Percentiles rank a stretch among this genome's conserved stretches.
Conservation (phyloP, 1,140 invertebrate genomes). For the Adoxophyes honmai region DNA sequence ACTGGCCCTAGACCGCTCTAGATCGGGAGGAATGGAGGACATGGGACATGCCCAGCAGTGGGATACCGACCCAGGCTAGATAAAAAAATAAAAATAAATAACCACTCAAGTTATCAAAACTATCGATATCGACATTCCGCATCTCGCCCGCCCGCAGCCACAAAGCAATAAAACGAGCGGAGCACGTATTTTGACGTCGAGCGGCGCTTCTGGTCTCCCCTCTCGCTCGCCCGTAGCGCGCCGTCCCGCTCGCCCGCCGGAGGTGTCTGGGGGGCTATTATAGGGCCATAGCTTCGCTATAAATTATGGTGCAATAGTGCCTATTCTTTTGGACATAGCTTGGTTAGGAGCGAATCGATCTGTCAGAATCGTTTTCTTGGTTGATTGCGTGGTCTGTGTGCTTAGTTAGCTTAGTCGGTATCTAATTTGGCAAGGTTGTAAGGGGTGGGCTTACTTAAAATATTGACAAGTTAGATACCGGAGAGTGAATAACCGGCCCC, state of each 20-base stretch:
- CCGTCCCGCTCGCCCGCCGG: constrained; percentile 42
- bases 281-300: constrained; percentile 64
- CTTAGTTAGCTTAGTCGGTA: too few relatives aligned
- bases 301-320: constrained; percentile 70
- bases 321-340: constrained; percentile 61
- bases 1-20: too few relatives aligned
- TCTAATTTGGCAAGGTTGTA: too few relatives aligned
- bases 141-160: constrained; percentile 18
- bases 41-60: too few relatives aligned
- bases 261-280: constrained; percentile 70
- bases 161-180: constrained; percentile 72
- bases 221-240: constrained; percentile 45
- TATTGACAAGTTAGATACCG: too few relatives aligned
- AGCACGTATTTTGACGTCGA: constrained; percentile 76
- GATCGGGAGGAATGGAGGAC: too few relatives aligned
- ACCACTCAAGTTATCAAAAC: neutral
- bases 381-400: constrained; percentile 13
- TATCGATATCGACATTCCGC: constrained; percentile 46
- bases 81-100: too few relatives aligned
- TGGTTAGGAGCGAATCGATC: constrained; percentile 45
- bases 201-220: constrained; percentile 70
- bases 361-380: constrained; percentile 53
- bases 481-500: too few relatives aligned
- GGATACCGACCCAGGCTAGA: too few relatives aligned
- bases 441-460: too few relatives aligned